Base-by-base conservation (phyloP, 1,140 invertebrate species). In the Stegodyphus mimosarum region DNA sequence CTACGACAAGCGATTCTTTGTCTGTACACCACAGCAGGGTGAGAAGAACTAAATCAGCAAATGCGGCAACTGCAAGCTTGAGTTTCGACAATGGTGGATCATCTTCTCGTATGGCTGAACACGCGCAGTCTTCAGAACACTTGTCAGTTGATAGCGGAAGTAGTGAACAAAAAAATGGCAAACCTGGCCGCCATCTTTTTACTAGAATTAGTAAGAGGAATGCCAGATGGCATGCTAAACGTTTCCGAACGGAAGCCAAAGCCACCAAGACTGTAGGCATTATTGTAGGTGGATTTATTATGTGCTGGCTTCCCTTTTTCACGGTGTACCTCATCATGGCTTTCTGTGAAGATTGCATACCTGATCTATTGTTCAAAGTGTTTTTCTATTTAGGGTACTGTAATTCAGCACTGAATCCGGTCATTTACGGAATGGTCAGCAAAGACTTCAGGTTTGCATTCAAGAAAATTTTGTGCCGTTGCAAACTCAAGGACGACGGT, bases 381-480 rank as follows among this genome's bases (percentile, higher is more conserved):
- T 93, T 98, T 7, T 99, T 98, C 91, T 99, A 97, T 97, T 92
- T 99, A 49, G 98, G 98, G 3, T 99, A 99, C 90, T 96, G 96
- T 90, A 99, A 99, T 90, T 97, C 95, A 11, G 96, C 97, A 48
- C 70, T 98, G 86, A 99, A 98, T 90, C 97, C 97, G 1, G 93
- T 91, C 89, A 96, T 97, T 87, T 98, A 98, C 90, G 96, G 96
- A 7, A 92, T 97, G 70, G 97, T 98, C 90, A 97, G 95, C 88
- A 95, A 96, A 90, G 96, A 97, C 90, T 98, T 98, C 90, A 93
- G 96, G 87, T 95, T 94, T 89, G 97, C 96, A 15, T 98, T 98
- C 92, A 96, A 96, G 90, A 93, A 94, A 88, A 97, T 98, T 88
- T 94, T 98, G 88, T 97, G 96, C 90, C 93, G 94, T 87, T 96